Evolutionary conservation across 1,140 invertebrate genomes (phyloP), one percentile per base, ranked within the genome.

Genomic region (Pseudobourletiella spinata): DNA sequence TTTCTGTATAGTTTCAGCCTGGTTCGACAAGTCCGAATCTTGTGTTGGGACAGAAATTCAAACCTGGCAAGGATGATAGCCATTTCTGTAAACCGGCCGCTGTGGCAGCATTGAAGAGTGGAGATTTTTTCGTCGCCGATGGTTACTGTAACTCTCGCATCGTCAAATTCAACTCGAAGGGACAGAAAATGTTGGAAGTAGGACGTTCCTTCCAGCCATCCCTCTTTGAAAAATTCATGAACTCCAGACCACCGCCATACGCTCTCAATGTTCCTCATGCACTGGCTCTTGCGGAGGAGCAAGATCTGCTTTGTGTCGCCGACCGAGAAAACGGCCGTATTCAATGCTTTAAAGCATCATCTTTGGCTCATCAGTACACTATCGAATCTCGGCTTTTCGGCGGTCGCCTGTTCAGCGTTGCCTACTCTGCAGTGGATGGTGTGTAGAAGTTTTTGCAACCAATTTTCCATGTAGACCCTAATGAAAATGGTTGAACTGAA

Each of bases 81-180:
- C 87, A 88, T 71, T 96, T 96, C 77, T 98, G 95, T 75, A 95
- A 97, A 74, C 95, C 95, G 11, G 89, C 91, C 6, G 86, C 88
- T 6, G 89, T 95, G 1, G 91, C 93, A 26, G 88, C 91, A 8
- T 75, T 88, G 22, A 75, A 71, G 11, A 85, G 83, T 70, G 92
- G 90, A 0, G 85, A 91, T 59, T 92, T 98, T 75, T 98, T 91
- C 74, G 88, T 98, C 1, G 85, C 91, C 14, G 95, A 98, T 77
- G 89, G 90, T 14, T 98, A 98, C 73, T 98, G 94, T 73, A 97
- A 97, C 77, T 84, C 85, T 2, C 79, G 94, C 65, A 83, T 98
- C 26, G 78, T 97, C 25, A 94, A 95, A 73, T 95, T 86, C 72
- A 78, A 84, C 15, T 76, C 79, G 6, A 75, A 82, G n/a, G 92